Evolutionary conservation across 2,797 vertebrate species (phyloP).

Genomic region (Fistularia commersonii): DNA sequence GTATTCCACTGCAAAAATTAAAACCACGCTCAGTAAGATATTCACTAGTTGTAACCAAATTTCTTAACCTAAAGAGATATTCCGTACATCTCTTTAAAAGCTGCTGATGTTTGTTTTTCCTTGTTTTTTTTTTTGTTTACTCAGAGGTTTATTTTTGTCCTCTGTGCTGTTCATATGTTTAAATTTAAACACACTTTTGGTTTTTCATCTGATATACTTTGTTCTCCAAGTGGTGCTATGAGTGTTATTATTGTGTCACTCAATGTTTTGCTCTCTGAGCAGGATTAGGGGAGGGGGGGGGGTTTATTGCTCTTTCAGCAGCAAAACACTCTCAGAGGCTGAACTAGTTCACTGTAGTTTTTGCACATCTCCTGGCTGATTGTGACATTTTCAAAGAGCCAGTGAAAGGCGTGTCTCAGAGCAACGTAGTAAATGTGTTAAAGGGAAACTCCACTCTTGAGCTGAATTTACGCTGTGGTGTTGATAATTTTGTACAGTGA

Average conservation of each 20-base stretch:
- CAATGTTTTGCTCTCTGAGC: slow-evolving; percentile 43
- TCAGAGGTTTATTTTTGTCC: neutral
- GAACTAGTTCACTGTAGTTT: slow-evolving; percentile 27
- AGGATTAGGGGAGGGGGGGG: slow-evolving; percentile 32
- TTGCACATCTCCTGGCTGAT: slow-evolving; percentile 55
- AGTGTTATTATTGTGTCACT: slow-evolving; percentile 53
- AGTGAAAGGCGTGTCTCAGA: slow-evolving; percentile 35
- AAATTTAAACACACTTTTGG: slow-evolving; percentile 30
- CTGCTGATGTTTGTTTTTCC: slow-evolving; percentile 22
- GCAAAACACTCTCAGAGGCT: slow-evolving; percentile 28
- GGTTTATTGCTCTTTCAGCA: slow-evolving; percentile 51
- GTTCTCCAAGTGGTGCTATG: slow-evolving; percentile 72
- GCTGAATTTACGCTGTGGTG: slow-evolving; percentile 14
- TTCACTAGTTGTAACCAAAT: slow-evolving; percentile 28
- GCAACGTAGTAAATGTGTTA: slow-evolving; percentile 28
- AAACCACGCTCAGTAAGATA: slow-evolving; percentile 30
- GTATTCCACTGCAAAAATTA: slow-evolving; percentile 37
- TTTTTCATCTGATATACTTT: slow-evolving; percentile 47
- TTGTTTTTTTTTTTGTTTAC: neutral
- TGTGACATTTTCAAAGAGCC: slow-evolving; percentile 44
- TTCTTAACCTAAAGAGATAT: slow-evolving; percentile 28
- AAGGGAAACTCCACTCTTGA: slow-evolving; percentile 37
- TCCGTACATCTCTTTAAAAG: slow-evolving; percentile 33
- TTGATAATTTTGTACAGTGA: no score
- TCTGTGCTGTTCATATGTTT: slow-evolving; percentile 44